Evolutionary conservation across 1,140 invertebrate genomes (phyloP).

Genomic region (Mya arenaria): DNA sequence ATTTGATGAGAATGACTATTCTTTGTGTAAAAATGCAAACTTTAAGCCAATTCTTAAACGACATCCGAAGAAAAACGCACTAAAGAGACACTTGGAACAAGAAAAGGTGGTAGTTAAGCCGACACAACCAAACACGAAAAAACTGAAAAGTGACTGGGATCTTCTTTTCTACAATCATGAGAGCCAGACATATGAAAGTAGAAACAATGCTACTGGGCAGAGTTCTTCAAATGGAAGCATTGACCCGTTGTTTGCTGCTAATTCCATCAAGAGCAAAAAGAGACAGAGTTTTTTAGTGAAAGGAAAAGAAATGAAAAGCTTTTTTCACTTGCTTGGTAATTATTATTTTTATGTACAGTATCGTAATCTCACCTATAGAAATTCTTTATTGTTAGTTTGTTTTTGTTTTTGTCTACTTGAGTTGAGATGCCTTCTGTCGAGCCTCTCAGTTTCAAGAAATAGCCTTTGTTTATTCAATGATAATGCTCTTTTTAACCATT

Average conservation of each 20-base stretch:
- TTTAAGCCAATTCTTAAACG: background rate
- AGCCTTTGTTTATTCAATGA: background rate
- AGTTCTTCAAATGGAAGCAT: background rate
- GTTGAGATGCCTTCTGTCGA: background rate
- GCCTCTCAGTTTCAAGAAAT: background rate
- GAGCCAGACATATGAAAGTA: background rate
- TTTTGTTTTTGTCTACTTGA: no score
- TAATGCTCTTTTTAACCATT: background rate
- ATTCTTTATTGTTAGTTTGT: no score
- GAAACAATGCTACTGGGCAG: background rate
- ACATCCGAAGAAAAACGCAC: constrained; percentile 46
- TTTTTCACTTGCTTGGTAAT: constrained; percentile 72
- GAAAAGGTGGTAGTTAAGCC: constrained; percentile 45
- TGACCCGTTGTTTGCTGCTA: no score
- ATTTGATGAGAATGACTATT: background rate
- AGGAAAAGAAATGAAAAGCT: constrained; percentile 74
- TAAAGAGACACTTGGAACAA: constrained; percentile 47
- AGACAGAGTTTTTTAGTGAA: constrained; percentile 71
- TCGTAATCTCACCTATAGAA: no score
- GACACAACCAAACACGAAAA: constrained; percentile 15
- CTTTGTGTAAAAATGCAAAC: background rate
- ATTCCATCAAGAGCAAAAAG: background rate
- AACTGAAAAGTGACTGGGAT: constrained; percentile 52
- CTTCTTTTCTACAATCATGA: constrained; percentile 33
- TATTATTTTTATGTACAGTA: no score